Evolutionary conservation across 2,888 invertebrate genomes (phyloP), one percentile per base, ranked within the genome.

Genomic region (Eristalinus sepulchralis): DNA sequence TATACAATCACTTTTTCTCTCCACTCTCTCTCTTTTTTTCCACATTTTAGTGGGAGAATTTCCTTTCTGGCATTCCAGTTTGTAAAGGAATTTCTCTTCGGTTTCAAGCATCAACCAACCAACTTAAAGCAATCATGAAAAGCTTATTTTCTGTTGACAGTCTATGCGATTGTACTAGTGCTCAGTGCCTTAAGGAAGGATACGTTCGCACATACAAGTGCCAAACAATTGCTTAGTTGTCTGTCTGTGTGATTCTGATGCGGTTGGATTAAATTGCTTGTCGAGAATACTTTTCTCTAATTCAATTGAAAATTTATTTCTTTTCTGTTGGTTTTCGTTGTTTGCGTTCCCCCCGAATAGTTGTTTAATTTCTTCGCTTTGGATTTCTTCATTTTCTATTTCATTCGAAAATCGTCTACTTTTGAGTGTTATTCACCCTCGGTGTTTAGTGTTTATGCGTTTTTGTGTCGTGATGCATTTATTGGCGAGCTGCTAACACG

Each of bases 111-210:
- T 17, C 47, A 72, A 34, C 39, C 24, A 57, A 57, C 11, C 24
- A 57, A 22, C 11, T 27, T 1, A 22, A 6, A 31, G 22, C 27
- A 73, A 57, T 22, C 24, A 22, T 24, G 57, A 64, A 33, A 71
- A 84, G 84, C 84, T 84, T 71, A 71, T 75, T 83, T 47, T 76
- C 71, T 81, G 76, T 85, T 85, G 84, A 81, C 76, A 81, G 47
- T 81, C 59, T 53, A 55, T 85, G 57, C 47, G 67, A 63, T 62
- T 76, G 76, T 67, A 24, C 62, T 80, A 39, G 76, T 81, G 84
- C 81, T 55, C 76, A 33, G 76, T 81, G 84, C 81, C 81, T 64
- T 62, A 36, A 63, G 67, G 60, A 36, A 68, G 67, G 66, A 70
- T 76, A 71, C 70, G 67, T 76, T 27, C 53, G 62, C 68, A 57